These are phyloP conservation scores for Bovichtus diacanthus DNA, from an alignment of 2,797 vertebrate genomes.

Conservation along the genomic window DNA sequence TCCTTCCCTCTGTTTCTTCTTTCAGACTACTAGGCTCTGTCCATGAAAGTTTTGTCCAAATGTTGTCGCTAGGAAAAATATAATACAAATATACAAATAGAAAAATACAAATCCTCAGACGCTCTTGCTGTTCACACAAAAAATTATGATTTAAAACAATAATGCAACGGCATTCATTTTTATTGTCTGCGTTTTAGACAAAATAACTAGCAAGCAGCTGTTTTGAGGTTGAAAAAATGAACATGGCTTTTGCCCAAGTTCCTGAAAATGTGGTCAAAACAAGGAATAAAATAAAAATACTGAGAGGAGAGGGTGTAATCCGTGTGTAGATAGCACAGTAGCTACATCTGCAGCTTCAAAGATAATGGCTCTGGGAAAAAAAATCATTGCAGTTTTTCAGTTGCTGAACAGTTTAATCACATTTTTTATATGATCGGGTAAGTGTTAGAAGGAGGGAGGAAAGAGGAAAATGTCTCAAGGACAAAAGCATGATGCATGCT, in stretches of 20 bases:
- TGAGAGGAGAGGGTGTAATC: constrained; percentile 38
- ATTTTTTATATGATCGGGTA: constrained; percentile 81
- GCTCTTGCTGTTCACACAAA: constrained; percentile 1
- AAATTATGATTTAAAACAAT: background rate
- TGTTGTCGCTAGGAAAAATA: constrained; percentile 13
- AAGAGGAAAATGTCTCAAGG: constrained; percentile 82
- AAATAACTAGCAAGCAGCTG: constrained; percentile 8
- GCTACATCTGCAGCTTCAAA: constrained; percentile 64
- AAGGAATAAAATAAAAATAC: constrained; percentile 38
- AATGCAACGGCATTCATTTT: constrained; percentile 1
- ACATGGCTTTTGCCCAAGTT: background rate
- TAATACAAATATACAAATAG: no score
- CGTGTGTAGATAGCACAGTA: constrained; percentile 46
- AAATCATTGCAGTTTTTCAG: constrained; percentile 69
- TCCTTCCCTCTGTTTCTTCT: background rate
- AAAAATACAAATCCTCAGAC: constrained; percentile 12
- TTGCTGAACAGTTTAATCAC: constrained; percentile 79
- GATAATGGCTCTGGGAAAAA: constrained; percentile 70
- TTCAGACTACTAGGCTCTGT: constrained; percentile 8
- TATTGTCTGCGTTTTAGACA: background rate
- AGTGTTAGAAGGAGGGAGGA: constrained; percentile 64
- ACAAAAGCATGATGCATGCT: constrained; percentile 85
- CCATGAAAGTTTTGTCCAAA: constrained; percentile 5
- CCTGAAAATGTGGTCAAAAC: constrained; percentile 26
- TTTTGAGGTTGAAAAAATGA: constrained; percentile 18